phyloP scores from a whole-genome alignment of 2,113 vertebrate species.

The Neodon shergylaensis region DNA sequence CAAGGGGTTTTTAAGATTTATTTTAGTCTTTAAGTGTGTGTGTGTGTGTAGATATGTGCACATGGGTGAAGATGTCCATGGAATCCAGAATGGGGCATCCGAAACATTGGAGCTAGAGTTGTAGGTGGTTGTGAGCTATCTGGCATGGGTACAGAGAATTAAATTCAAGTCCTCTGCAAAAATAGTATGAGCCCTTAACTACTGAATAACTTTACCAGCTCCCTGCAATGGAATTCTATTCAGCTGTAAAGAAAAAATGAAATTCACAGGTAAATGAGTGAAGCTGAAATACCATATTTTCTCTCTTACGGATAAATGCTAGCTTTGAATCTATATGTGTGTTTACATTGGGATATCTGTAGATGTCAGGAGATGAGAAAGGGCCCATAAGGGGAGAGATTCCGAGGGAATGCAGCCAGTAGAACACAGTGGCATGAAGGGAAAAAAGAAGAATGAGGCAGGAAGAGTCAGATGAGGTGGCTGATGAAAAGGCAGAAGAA shows the following conservation, averaged over 20 bases:
- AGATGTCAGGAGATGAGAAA: not conserved
- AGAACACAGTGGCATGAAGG: not conserved
- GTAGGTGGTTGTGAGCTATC: not conserved
- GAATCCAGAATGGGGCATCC: not conserved
- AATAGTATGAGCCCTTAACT: not conserved
- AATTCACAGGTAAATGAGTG: not conserved
- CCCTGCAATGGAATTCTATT: not conserved
- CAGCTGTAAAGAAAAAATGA: not conserved
- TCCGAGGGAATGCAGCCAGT: no score
- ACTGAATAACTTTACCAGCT: not conserved
- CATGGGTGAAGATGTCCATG: not conserved
- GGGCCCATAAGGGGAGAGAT: not conserved
- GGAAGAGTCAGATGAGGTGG: not conserved
- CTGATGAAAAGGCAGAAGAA: not conserved
- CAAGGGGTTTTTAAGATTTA: not conserved
- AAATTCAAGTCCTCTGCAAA: not conserved
- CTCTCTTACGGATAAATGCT: not conserved
- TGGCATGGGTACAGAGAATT: not conserved
- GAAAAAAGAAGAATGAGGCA: not conserved
- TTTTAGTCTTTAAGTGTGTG: not conserved
- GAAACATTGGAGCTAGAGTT: not conserved
- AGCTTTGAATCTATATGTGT: not conserved
- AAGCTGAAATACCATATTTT: not conserved
- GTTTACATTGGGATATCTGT: not conserved
- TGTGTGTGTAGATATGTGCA: not conserved